Evolutionary conservation across 2,113 vertebrate genomes (phyloP), one percentile per base, ranked within the genome.

Genomic region (Rhabdomys dilectus): DNA sequence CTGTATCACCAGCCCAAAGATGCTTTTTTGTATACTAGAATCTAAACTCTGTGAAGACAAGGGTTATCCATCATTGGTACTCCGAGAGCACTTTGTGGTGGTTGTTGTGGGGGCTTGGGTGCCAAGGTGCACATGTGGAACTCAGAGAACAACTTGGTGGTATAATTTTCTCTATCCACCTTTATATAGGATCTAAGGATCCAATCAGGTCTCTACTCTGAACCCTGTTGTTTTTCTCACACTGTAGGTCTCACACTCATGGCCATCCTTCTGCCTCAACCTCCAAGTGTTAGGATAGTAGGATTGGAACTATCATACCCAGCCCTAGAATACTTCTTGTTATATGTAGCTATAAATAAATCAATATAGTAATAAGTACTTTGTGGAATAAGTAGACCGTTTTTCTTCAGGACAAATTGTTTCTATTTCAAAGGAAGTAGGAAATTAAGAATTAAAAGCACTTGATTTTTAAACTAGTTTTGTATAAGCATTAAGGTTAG

Each of bases 331-430:
- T 7, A 36, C 17, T 51, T 88, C 6, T 58, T 96, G 36, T 45
- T 70, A 16, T 89, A 73, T 78, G 88, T 70, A 75, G 76, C 78
- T 94, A 21, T 81, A 89, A 95, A 86, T 78, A 56, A 73, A 45
- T 24, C 62, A 42, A n/a, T 70, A 53, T 64, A 36, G n/a, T 64
- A 76, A 15, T 72, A 94, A 22, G 21, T 66, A 36, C 13, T 90
- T 94, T 82, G 21, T 93, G 91, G 62, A 93, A 39, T 70, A 48
- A 90, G 19, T 94, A 7, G 36, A 11, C 9, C 3, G 82, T 91
- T 96, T 88, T 31, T 89, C 21, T 89, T 56, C 24, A 80, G 56
- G 31, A 29, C 16, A 26, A 36, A 7, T 94, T 95, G 53, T 81
- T 93, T 96, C 53, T 89, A 10, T 64, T 89, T 90, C 56, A 75